phyloP scores from a whole-genome alignment of 1,140 invertebrate genomes.

The Sesamia nonagrioides region DNA sequence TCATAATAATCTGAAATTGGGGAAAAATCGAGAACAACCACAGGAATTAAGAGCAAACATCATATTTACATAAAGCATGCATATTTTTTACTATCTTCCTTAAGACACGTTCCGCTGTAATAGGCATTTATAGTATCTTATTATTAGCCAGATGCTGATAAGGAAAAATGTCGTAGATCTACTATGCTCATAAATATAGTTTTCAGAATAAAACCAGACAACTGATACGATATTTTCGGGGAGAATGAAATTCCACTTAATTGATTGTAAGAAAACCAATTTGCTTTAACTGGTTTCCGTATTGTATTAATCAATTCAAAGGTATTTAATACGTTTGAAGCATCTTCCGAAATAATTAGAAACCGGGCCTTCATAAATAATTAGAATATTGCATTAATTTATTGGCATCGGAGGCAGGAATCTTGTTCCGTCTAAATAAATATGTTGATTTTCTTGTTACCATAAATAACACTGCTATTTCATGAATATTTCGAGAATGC shows the following conservation, averaged over 20 bases:
- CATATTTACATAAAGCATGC: constrained; percentile 12
- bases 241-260: too few relatives aligned
- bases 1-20: constrained; percentile 20
- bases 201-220: too few relatives aligned
- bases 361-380: constrained; percentile 14
- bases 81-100: constrained; percentile 5
- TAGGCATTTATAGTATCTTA: neutral
- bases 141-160: neutral
- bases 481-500: too few relatives aligned
- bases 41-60: neutral
- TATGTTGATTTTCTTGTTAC: neutral
- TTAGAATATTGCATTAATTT: constrained; percentile 31
- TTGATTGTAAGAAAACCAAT: neutral
- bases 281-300: neutral
- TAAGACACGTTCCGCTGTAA: neutral
- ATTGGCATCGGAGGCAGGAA: neutral
- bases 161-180: too few relatives aligned
- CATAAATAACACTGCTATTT: too few relatives aligned
- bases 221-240: too few relatives aligned
- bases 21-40: constrained; percentile 21
- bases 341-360: neutral
- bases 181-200: too few relatives aligned
- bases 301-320: constrained; percentile 14
- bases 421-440: neutral
- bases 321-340: constrained; percentile 10